These are phyloP conservation scores for Lasioglossum lativentre DNA, from an alignment of 2,888 invertebrate genomes.

Conservation along the genomic window DNA sequence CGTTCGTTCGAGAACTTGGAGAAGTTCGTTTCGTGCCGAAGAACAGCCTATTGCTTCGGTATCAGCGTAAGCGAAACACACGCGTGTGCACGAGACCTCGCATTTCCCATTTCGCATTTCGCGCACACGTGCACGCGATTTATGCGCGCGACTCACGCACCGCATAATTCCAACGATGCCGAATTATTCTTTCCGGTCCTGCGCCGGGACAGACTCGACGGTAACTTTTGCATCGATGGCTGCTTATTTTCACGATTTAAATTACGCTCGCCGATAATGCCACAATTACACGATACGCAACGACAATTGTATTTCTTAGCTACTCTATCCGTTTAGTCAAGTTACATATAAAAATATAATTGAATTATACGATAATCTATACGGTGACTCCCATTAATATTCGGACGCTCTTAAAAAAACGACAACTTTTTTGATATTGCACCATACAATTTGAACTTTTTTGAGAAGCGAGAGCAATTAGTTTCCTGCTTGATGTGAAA, in stretches of 20 bases:
- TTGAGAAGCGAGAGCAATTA: no score
- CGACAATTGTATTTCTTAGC: no score
- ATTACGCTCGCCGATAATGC: not conserved
- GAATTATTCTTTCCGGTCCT: slow-evolving; percentile 37
- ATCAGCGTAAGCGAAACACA: slow-evolving; percentile 10
- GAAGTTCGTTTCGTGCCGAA: not conserved
- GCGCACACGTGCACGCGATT: slow-evolving; percentile 37
- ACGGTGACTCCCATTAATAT: no score
- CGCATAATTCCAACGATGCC: slow-evolving; percentile 35
- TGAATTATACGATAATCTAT: no score
- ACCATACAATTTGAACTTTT: no score
- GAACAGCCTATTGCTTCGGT: not conserved
- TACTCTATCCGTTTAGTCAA: not conserved
- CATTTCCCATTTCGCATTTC: not conserved
- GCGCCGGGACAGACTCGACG: not conserved
- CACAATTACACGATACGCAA: no score
- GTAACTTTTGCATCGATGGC: not conserved
- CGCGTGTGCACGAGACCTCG: not conserved
- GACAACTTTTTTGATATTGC: no score
- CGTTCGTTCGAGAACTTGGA: not conserved
- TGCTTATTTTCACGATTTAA: not conserved
- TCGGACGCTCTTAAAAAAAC: no score
- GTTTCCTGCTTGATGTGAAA: no score
- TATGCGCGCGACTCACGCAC: slow-evolving; percentile 47
- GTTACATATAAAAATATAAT: not conserved